phyloP scores from a whole-genome alignment of 2,888 invertebrate genomes.

The Eupsilia transversa region DNA sequence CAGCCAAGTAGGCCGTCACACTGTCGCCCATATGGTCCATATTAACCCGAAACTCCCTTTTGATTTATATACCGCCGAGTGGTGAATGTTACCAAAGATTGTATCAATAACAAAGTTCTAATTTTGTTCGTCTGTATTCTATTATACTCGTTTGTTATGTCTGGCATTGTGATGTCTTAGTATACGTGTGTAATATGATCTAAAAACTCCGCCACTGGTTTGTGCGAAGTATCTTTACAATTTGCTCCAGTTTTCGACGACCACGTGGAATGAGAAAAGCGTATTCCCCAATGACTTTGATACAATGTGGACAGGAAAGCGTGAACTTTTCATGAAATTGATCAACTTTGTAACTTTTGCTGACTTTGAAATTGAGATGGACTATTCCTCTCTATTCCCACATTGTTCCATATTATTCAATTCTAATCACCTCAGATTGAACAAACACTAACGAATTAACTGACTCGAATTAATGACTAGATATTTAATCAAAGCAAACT shows the following conservation, averaged over 20 bases:
- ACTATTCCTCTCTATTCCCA: conserved; percentile 14
- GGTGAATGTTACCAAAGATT: conserved; percentile 7
- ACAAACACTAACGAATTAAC: conserved; percentile 58
- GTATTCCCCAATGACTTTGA: conserved; percentile 25
- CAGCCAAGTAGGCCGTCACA: conserved; percentile 22
- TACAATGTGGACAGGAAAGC: conserved; percentile 28
- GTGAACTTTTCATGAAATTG: conserved; percentile 58
- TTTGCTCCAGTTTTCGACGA: conserved; percentile 22
- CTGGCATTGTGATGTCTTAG: conserved; percentile 1
- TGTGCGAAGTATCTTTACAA: conserved; percentile 3
- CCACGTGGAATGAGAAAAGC: conserved; percentile 15
- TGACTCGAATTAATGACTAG: conserved; percentile 55
- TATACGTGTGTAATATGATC: background rate
- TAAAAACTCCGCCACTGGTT: conserved; percentile 8
- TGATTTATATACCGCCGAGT: conserved; percentile 7
- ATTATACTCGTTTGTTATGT: background rate
- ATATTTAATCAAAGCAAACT: conserved; percentile 65
- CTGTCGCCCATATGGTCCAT: background rate
- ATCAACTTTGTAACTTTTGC: conserved; percentile 54
- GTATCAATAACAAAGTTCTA: conserved; percentile 20
- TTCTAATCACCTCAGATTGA: conserved; percentile 47
- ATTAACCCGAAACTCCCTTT: conserved; percentile 32
- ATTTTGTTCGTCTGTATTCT: conserved; percentile 10
- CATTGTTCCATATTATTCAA: conserved; percentile 41
- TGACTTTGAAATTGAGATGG: conserved; percentile 20